These are phyloP conservation scores for Lipotes vexillifer DNA, from an alignment of 2,113 vertebrate genomes.

Conservation along the genomic window DNA sequence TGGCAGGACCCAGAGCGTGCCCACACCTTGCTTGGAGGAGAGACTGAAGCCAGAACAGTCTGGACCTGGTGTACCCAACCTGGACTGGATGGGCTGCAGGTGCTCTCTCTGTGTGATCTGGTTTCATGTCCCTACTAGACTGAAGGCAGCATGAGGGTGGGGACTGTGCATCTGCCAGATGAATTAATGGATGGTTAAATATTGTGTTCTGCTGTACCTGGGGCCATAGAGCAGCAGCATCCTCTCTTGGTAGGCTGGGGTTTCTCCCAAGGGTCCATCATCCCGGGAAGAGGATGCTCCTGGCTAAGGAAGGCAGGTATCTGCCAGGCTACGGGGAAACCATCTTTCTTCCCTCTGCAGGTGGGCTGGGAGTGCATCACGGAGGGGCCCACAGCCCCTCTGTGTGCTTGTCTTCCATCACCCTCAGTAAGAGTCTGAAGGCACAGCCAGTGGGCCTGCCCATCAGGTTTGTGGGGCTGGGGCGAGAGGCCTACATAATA, in stretches of 20 bases:
- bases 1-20: neutral
- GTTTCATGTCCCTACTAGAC: neutral
- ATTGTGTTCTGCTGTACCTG: fast-evolving
- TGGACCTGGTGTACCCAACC: fast-evolving
- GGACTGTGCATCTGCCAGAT: fast-evolving
- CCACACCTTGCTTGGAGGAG: fast-evolving
- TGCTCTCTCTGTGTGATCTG: too few species aligned
- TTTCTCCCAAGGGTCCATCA: neutral
- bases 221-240: neutral
- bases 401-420: neutral
- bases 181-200: neutral
- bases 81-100: fast-evolving
- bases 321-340: neutral
- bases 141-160: neutral
- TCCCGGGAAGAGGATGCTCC: neutral
- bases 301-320: neutral
- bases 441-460: neutral
- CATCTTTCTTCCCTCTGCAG: neutral
- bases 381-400: neutral
- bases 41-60: neutral
- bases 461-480: neutral
- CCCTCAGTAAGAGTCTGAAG: neutral
- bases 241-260: constrained; percentile 23
- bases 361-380: neutral
- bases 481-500: neutral